Evolutionary conservation across 2,888 invertebrate genomes (phyloP).

Genomic region (Nomada ruficornis): DNA sequence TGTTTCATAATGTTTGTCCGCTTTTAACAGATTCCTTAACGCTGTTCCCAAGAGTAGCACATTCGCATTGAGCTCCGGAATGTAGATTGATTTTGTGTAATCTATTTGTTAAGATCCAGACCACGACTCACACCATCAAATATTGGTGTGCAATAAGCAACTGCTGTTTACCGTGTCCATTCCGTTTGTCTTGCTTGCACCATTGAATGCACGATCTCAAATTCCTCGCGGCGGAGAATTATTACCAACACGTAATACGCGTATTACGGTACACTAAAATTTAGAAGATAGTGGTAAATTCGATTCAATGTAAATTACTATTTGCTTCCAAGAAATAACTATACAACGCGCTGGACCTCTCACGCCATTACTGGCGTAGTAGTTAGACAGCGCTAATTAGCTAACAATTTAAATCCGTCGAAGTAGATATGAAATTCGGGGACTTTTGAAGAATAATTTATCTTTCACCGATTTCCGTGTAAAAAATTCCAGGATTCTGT

Average conservation of each 20-base stretch:
- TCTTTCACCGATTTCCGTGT: not conserved
- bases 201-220: not conserved
- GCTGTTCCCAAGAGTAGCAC: too few species aligned
- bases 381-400: not conserved
- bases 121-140: too few species aligned
- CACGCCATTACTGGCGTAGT: not conserved
- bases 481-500: not conserved
- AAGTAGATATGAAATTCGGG: not conserved
- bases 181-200: not conserved
- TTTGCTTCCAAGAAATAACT: not conserved
- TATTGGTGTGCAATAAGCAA: not conserved
- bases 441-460: slow-evolving; percentile 4
- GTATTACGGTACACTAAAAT: not conserved
- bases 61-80: not conserved
- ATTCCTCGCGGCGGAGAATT: not conserved
- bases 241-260: not conserved
- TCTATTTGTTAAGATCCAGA: not conserved
- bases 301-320: not conserved
- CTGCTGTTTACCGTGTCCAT: not conserved
- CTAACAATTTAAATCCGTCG: not conserved
- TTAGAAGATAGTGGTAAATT: not conserved
- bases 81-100: slow-evolving; percentile 1
- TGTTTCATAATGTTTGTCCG: too few species aligned
- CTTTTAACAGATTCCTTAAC: too few species aligned
- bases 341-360: not conserved